These are phyloP conservation scores for Orthonevra nobilis DNA, from an alignment of 2,888 invertebrate genomes.

Conservation along the genomic window DNA sequence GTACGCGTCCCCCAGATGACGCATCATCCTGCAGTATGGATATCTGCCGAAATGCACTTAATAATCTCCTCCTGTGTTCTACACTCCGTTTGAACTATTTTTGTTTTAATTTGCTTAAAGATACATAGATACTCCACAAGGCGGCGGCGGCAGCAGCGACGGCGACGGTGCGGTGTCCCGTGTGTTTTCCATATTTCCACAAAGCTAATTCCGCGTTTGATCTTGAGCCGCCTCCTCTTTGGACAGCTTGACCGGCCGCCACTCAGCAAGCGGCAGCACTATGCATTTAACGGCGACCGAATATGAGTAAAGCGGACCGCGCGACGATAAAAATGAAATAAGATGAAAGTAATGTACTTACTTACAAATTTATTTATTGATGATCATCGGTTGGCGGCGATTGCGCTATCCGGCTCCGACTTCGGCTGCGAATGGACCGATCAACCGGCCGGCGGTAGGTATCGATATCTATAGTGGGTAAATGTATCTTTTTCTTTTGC, in stretches of 20 bases:
- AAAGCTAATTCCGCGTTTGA: constrained; percentile 67
- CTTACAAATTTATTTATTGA: constrained; percentile 71
- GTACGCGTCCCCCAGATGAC: constrained; percentile 25
- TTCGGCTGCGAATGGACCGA: constrained; percentile 12
- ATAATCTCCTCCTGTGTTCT: constrained; percentile 50
- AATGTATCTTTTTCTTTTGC: constrained; percentile 52
- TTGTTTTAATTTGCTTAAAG: constrained; percentile 59
- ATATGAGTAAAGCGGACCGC: constrained; percentile 69
- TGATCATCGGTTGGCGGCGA: constrained; percentile 70
- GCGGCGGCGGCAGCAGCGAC: constrained; percentile 38
- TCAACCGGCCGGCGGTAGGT: constrained; percentile 34
- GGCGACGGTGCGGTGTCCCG: constrained; percentile 47
- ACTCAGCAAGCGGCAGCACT: constrained; percentile 42
- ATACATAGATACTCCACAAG: constrained; percentile 28
- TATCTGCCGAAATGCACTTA: constrained; percentile 47
- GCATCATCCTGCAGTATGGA: neutral
- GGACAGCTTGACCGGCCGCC: constrained; percentile 56
- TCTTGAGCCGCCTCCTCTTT: constrained; percentile 61
- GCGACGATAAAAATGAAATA: constrained; percentile 70
- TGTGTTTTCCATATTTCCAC: constrained; percentile 63
- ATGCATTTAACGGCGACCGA: constrained; percentile 57
- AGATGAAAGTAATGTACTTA: constrained; percentile 71
- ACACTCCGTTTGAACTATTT: constrained; percentile 53
- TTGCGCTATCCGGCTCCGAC: constrained; percentile 58
- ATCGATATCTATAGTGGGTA: constrained; percentile 42